Conservation (phyloP, 1,140 invertebrate genomes). For the Cryptotermes secundus region DNA sequence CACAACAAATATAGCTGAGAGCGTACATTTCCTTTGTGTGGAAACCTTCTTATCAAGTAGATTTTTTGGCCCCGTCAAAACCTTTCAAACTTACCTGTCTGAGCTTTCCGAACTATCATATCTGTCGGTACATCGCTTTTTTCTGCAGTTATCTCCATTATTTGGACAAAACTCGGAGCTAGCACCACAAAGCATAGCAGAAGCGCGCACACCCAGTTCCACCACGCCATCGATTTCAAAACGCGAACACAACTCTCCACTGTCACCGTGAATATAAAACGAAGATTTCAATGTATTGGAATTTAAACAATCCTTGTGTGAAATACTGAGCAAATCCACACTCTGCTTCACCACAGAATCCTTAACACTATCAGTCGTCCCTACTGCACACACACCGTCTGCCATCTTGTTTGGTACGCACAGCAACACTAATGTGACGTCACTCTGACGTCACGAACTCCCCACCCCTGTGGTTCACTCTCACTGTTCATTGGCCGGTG, state of each 20-base stretch:
- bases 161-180: slow-evolving; percentile 31
- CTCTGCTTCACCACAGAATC: slow-evolving; percentile 31
- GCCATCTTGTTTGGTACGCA: slow-evolving; percentile 37
- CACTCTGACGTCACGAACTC: slow-evolving; percentile 30
- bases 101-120: slow-evolving; percentile 87
- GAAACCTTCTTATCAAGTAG: not conserved
- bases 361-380: slow-evolving; percentile 30
- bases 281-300: slow-evolving; percentile 30
- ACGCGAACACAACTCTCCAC: slow-evolving; percentile 34
- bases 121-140: slow-evolving; percentile 81
- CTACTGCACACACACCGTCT: slow-evolving; percentile 34
- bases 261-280: slow-evolving; percentile 35
- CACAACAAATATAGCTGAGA: not conserved
- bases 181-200: slow-evolving; percentile 32
- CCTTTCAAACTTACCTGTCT: slow-evolving; percentile 67
- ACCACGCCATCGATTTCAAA: slow-evolving; percentile 34
- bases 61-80: not conserved
- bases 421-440: slow-evolving; percentile 34
- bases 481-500: slow-evolving; percentile 33
- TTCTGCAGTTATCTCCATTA: slow-evolving; percentile 55
- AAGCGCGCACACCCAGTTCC: slow-evolving; percentile 35
- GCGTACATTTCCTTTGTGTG: not conserved
- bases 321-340: slow-evolving; percentile 34
- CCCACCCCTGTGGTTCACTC: slow-evolving; percentile 19
- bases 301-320: slow-evolving; percentile 33